phyloP scores from a whole-genome alignment of 2,113 vertebrate species.

The Myotis lucifugus region DNA sequence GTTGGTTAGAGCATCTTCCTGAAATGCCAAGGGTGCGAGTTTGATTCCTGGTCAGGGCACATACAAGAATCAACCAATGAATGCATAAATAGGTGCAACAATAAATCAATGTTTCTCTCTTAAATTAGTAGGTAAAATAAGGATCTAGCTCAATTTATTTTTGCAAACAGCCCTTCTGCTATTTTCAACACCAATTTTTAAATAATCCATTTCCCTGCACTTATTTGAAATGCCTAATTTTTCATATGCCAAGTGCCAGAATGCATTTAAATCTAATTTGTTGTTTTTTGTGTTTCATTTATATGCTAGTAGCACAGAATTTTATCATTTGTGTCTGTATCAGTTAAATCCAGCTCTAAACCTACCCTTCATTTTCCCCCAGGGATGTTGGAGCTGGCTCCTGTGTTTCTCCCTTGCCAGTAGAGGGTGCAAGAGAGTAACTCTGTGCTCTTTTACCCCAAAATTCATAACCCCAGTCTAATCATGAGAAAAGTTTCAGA shows the following conservation, averaged over 20 bases:
- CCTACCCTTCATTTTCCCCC: neutral
- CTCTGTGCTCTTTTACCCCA: neutral
- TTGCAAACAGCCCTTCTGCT: neutral
- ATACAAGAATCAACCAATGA: neutral
- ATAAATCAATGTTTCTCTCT: neutral
- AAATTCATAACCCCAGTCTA: neutral
- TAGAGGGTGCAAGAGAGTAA: slow-evolving; percentile 1
- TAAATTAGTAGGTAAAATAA: neutral
- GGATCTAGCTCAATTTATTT: neutral
- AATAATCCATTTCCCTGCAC: neutral
- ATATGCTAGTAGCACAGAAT: neutral
- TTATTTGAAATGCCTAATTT: slow-evolving; percentile 38
- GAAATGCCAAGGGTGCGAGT: neutral
- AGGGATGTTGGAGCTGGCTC: neutral
- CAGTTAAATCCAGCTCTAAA: neutral
- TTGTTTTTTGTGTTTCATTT: neutral
- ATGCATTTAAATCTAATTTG: neutral
- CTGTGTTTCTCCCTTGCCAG: neutral
- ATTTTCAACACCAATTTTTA: neutral
- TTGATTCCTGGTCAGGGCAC: neutral
- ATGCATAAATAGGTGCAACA: neutral
- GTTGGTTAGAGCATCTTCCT: neutral
- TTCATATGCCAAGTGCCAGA: neutral
- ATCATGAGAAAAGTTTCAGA: neutral
- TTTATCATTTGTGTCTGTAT: neutral